Evolutionary conservation across 2,888 invertebrate species (phyloP).

Genomic region (Troides helena): DNA sequence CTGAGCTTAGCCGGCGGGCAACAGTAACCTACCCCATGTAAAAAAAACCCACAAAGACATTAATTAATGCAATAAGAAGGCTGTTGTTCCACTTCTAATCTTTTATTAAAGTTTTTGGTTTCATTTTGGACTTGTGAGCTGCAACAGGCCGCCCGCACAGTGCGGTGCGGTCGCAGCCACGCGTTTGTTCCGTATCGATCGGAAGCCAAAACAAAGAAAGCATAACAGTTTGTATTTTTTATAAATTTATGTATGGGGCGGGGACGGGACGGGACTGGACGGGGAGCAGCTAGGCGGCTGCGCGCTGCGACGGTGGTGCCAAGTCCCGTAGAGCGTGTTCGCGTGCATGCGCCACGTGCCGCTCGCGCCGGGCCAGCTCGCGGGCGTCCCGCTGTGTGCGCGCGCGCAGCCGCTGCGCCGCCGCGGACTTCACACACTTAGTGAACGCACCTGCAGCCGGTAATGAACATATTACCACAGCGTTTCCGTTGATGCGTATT

Average conservation of each 20-base stretch:
- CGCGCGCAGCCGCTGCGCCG: constrained; percentile 49
- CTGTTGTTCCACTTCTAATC: too few relatives aligned
- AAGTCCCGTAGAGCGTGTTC: constrained; percentile 53
- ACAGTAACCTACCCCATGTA: too few relatives aligned
- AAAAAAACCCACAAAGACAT: too few relatives aligned
- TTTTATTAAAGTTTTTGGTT: too few relatives aligned
- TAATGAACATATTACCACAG: background rate
- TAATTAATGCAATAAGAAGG: too few relatives aligned
- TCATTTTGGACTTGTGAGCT: too few relatives aligned
- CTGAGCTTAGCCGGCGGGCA: too few relatives aligned
- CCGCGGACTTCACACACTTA: constrained; percentile 58
- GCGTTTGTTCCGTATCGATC: too few relatives aligned
- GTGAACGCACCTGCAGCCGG: constrained; percentile 51
- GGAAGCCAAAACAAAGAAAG: too few relatives aligned
- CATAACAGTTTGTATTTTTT: too few relatives aligned
- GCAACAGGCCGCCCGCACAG: too few relatives aligned
- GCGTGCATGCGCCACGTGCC: constrained; percentile 58
- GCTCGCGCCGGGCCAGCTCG: constrained; percentile 51
- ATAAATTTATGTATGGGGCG: background rate
- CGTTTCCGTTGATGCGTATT: background rate
- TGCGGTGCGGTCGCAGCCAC: too few relatives aligned
- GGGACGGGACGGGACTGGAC: background rate
- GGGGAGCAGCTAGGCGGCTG: constrained; percentile 6
- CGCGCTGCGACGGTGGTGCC: constrained; percentile 19
- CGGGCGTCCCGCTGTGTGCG: constrained; percentile 56